Conservation (phyloP, 2,888 invertebrate species). For the Catotricha subobsoleta region DNA sequence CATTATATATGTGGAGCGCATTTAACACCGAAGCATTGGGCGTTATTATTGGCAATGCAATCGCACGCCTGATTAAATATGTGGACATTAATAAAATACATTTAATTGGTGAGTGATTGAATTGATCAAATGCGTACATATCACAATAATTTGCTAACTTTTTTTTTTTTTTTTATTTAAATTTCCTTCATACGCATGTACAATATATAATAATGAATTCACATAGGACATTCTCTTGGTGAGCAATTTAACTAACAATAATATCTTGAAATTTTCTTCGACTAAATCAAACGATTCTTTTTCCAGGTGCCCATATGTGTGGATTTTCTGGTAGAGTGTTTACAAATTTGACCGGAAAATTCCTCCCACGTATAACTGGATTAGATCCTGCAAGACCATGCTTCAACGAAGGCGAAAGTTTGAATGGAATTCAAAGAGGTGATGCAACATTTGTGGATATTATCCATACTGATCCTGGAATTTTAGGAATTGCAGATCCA, state of each 20-base stretch:
- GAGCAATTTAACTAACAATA: too few species aligned
- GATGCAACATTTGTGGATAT: conserved; percentile 19
- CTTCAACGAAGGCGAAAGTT: conserved; percentile 16
- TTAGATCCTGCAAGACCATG: conserved; percentile 27
- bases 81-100: too few species aligned
- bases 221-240: too few species aligned
- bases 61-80: too few species aligned
- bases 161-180: too few species aligned
- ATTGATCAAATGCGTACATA: too few species aligned
- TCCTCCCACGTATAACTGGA: conserved; percentile 23
- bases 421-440: conserved; percentile 16
- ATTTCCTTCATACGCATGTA: too few species aligned
- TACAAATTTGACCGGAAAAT: conserved; percentile 16
- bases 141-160: too few species aligned
- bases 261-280: too few species aligned
- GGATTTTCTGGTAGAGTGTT: conserved; percentile 23
- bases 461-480: conserved; percentile 16
- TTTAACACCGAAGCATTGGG: conserved; percentile 11
- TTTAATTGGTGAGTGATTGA: too few species aligned
- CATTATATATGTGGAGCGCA: conserved; percentile 11
- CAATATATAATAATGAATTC: too few species aligned
- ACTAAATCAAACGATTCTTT: too few species aligned
- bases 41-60: conserved; percentile 7
- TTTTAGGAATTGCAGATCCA: conserved; percentile 16
- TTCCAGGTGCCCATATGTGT: conserved; percentile 26